Evolutionary conservation across 2,113 vertebrate genomes (phyloP), one percentile per base, ranked within the genome.

Genomic region (Coregonus clupeaformis): DNA sequence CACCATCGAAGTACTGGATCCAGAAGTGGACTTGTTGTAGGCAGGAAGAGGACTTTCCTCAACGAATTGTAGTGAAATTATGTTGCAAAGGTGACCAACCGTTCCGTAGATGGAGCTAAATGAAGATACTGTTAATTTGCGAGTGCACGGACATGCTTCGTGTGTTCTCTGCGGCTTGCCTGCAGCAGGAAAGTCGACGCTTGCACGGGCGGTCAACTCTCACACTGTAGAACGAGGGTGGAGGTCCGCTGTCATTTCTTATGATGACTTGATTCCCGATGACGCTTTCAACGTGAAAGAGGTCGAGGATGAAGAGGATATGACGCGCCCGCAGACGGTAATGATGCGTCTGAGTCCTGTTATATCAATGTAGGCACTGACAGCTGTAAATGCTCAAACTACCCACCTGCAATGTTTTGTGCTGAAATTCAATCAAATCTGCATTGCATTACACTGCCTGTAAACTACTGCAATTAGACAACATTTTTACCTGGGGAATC

Each of bases 141-240:
- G 1, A 18, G 25, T n/a, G 9, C 74, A 7, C 72, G 79, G 11
- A 73, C 76, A 1, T 94, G 89, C 0, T 68, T 97, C n/a, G 70
- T 98, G 95, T 47, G 80, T 98, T 60, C 85, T 98, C 59, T 96
- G 95, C 82, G 97, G 97, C 2, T 89, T 98, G 0, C 97, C 97
- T 6, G 97, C 91, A 0, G 92, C 94, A 0, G 97, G 96, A 5
- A 98, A 98, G 49, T 94, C 95, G 16, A 92, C 90, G 0, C 78
- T 95, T 9, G 93, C 88, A 6, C 84, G 82, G 1, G 60, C 70
- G 0, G 78, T 97, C 6, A n/a, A 79, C 55, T 57, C 52, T 4
- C 18, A 16, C 3, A 82, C 94, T 0, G 81, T 30, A 1, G 82
- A 27, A n/a, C 76, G 22, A 0, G 90, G 89, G 0, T 96, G 94